These are phyloP conservation scores for Eupithecia inturbata DNA, from an alignment of 2,888 invertebrate species.

Conservation along the genomic window DNA sequence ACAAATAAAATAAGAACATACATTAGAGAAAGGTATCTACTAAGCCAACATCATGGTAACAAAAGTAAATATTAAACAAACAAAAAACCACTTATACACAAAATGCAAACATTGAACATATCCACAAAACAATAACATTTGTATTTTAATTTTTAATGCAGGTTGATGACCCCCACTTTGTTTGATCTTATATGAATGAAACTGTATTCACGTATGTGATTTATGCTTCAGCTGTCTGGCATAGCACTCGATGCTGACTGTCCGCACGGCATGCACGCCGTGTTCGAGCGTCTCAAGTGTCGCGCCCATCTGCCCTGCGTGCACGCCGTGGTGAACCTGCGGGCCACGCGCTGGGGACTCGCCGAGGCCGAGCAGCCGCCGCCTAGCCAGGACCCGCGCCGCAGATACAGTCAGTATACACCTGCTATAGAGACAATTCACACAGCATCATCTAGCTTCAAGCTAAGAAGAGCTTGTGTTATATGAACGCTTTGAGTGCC, in stretches of 20 bases:
- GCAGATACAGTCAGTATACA: constrained; percentile 41
- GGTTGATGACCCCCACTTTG: neutral
- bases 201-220: constrained; percentile 2
- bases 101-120: too few relatives aligned
- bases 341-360: constrained; percentile 78
- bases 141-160: too few relatives aligned
- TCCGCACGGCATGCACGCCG: constrained; percentile 74
- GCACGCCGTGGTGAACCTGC: constrained; percentile 71
- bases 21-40: too few relatives aligned
- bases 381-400: constrained; percentile 44
- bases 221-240: constrained; percentile 69
- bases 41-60: too few relatives aligned
- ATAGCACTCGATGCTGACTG: constrained; percentile 82
- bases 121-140: too few relatives aligned
- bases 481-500: too few relatives aligned
- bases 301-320: constrained; percentile 68
- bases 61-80: too few relatives aligned
- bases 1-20: too few relatives aligned
- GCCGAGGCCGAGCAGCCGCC: constrained; percentile 62
- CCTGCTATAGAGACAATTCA: too few relatives aligned
- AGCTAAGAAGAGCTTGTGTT: too few relatives aligned
- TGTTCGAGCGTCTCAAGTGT: constrained; percentile 76
- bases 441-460: too few relatives aligned
- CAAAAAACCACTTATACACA: too few relatives aligned
- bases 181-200: neutral